Percentiles rank a stretch among this genome's conserved stretches.
These are phyloP conservation scores for Cheilosia urbana DNA, from an alignment of 2,888 invertebrate species.

Conservation along the genomic window DNA sequence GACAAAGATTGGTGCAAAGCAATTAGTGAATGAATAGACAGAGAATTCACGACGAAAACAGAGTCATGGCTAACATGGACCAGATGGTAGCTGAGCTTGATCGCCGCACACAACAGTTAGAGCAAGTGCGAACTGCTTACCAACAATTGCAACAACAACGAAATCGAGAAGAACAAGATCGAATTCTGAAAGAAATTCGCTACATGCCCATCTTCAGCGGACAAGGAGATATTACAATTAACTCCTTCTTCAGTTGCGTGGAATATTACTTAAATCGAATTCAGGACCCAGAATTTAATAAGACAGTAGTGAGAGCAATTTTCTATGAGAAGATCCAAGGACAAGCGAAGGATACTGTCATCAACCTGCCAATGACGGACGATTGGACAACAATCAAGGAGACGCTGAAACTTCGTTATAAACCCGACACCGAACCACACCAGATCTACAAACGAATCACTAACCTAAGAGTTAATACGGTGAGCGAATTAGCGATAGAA, in stretches of 20 bases:
- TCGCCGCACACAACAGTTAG: too few species aligned
- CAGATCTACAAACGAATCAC: neutral
- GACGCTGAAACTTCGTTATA: constrained; percentile 17
- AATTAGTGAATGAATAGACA: too few species aligned
- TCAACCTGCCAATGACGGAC: constrained; percentile 22
- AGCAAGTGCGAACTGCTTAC: too few species aligned
- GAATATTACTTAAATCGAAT: constrained; percentile 31
- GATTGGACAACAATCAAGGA: constrained; percentile 10
- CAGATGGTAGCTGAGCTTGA: too few species aligned
- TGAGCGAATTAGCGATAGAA: neutral
- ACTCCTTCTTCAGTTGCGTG: constrained; percentile 30
- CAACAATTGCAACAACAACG: neutral
- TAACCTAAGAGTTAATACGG: constrained; percentile 9
- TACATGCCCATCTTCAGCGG: constrained; percentile 37
- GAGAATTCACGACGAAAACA: too few species aligned
- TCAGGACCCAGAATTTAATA: constrained; percentile 6
- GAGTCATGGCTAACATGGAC: too few species aligned
- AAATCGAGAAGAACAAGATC: constrained; percentile 5
- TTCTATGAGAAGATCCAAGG: constrained; percentile 1
- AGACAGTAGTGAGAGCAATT: neutral
- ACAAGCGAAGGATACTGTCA: constrained; percentile 22
- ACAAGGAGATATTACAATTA: constrained; percentile 19
- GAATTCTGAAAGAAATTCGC: constrained; percentile 17
- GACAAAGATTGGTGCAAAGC: too few species aligned
- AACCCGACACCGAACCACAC: neutral